Conservation (phyloP, 2,888 invertebrate species). For the Scaeva pyrastri region DNA sequence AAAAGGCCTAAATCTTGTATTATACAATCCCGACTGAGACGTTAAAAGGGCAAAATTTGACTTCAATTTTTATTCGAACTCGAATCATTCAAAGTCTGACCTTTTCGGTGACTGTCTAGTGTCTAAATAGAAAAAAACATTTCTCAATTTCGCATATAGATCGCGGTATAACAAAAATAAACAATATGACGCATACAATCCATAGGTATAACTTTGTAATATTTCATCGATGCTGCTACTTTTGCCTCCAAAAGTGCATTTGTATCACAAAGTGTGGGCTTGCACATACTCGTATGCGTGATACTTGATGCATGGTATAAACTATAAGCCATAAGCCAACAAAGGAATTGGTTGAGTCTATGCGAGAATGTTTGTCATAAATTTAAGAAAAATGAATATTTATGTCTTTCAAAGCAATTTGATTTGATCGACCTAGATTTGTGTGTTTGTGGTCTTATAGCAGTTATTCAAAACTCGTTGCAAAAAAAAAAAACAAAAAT, state of each 20-base stretch:
- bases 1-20: too few species aligned
- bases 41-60: background rate
- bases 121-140: background rate
- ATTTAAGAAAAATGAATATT: conserved; percentile 66
- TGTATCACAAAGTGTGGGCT: conserved; percentile 37
- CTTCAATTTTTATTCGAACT: background rate
- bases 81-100: background rate
- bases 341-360: conserved; percentile 40
- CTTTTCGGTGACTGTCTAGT: background rate
- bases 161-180: conserved; percentile 1
- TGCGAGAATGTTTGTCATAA: conserved; percentile 62
- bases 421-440: conserved; percentile 69
- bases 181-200: conserved; percentile 32
- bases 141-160: background rate
- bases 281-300: background rate
- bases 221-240: conserved; percentile 20
- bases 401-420: conserved; percentile 61
- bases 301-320: conserved; percentile 12
- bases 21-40: background rate
- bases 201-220: background rate
- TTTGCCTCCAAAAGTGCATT: conserved; percentile 10
- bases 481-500: conserved; percentile 3
- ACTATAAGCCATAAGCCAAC: conserved; percentile 45
- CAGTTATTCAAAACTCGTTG: conserved; percentile 23
- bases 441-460: conserved; percentile 12